Evolutionary conservation across 2,797 vertebrate species (phyloP).

Genomic region (Sebastiscus albofasciatus): DNA sequence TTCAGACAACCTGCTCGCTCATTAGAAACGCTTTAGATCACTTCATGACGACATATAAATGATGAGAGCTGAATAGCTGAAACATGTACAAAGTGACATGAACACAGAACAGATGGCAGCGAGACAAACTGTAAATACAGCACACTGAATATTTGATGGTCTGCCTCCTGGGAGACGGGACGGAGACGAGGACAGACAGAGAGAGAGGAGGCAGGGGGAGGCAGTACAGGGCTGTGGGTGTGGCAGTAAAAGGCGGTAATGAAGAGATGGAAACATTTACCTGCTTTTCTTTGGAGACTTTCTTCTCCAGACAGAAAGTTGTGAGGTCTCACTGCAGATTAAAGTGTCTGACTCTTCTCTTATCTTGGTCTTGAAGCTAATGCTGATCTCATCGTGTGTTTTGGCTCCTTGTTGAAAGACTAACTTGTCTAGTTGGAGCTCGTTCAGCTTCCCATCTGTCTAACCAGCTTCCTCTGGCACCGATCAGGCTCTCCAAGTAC

Average conservation of each 20-base stretch:
- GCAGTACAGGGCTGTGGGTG: no score
- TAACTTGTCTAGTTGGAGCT: no score
- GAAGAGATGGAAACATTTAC: no score
- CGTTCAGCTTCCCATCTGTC: no score
- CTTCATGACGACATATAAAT: no score
- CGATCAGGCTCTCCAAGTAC: no score
- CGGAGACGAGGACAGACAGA: neutral
- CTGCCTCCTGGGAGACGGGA: neutral
- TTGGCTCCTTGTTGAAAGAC: neutral
- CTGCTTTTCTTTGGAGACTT: neutral
- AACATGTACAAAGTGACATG: no score
- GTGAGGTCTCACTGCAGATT: neutral
- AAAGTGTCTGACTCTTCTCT: neutral
- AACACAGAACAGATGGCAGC: conserved; percentile 30
- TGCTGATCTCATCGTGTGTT: neutral
- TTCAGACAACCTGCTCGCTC: no score
- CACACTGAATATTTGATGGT: conserved; percentile 53
- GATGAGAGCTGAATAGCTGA: no score
- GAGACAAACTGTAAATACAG: conserved; percentile 23
- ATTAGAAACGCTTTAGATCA: no score
- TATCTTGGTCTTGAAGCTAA: neutral
- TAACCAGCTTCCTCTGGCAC: no score
- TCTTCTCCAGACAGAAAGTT: neutral
- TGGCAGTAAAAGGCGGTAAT: no score
- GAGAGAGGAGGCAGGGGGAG: neutral